These are phyloP conservation scores for Aelia acuminata DNA, from an alignment of 2,888 invertebrate genomes.

Conservation along the genomic window DNA sequence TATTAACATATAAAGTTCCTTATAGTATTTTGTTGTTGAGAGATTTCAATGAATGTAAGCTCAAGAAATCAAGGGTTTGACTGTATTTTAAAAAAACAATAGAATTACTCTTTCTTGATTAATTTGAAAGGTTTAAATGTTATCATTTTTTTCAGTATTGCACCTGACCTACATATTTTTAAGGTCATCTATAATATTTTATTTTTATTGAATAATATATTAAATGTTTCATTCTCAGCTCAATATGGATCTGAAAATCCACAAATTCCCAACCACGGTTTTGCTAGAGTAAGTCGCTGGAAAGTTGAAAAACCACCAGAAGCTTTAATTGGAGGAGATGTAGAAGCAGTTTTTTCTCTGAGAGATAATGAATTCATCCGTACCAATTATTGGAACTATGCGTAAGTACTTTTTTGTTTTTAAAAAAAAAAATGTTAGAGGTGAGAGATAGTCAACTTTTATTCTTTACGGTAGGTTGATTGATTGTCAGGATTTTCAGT, in stretches of 20 bases:
- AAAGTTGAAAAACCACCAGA: conserved; percentile 90
- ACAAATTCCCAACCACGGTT: conserved; percentile 94
- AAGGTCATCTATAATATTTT: neutral
- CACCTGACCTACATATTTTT: neutral
- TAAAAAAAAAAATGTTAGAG: no score
- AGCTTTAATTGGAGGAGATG: conserved; percentile 89
- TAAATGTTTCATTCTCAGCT: conserved; percentile 74
- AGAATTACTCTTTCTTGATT: no score
- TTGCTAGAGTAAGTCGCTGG: conserved; percentile 94
- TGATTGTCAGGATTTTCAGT: no score
- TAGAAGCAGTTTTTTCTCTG: conserved; percentile 91
- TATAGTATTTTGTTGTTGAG: no score
- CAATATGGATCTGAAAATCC: conserved; percentile 95
- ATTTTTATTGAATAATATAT: neutral
- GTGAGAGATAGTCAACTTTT: no score
- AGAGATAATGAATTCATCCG: conserved; percentile 94
- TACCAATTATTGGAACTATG: conserved; percentile 91
- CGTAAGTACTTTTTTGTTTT: conserved; percentile 74
- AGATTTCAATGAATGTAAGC: no score
- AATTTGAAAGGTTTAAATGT: no score
- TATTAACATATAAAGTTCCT: no score
- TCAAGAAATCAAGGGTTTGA: no score
- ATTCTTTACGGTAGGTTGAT: no score
- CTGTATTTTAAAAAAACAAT: no score
- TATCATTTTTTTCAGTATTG: no score